Conservation (phyloP, 1,140 invertebrate species). For the honey bee (Apis mellifera) region DNA sequence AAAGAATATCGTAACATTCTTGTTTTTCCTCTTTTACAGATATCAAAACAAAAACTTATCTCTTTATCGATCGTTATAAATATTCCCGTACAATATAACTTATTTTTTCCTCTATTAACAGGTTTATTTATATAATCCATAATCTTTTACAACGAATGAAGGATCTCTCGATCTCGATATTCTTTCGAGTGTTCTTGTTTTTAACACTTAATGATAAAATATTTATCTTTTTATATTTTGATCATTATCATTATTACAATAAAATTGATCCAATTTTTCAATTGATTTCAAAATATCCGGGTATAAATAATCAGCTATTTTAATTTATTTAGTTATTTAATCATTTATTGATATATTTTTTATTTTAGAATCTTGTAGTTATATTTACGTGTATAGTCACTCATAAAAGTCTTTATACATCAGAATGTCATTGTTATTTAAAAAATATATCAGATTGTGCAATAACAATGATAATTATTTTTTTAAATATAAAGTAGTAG, state of each 20-base stretch:
- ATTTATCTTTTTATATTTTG: neutral
- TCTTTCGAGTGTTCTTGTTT: neutral
- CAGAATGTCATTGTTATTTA: too few relatives aligned
- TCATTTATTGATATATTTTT: too few relatives aligned
- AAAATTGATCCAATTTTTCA: too few relatives aligned
- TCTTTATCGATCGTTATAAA: conserved; percentile 30
- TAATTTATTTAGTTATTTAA: too few relatives aligned
- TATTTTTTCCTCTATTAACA: neutral
- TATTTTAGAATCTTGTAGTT: too few relatives aligned
- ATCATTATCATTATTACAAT: neutral
- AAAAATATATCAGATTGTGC: too few relatives aligned
- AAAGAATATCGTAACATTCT: neutral
- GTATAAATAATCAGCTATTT: too few relatives aligned
- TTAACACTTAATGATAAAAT: neutral
- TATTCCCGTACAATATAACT: neutral
- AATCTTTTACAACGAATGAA: neutral
- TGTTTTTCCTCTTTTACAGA: neutral
- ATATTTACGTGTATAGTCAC: too few relatives aligned
- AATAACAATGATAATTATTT: too few relatives aligned
- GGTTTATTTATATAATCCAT: conserved; percentile 25
- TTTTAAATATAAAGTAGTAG: too few relatives aligned
- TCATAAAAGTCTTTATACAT: too few relatives aligned
- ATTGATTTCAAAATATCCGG: too few relatives aligned
- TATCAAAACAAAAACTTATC: neutral
- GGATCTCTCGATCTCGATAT: neutral